Evolutionary conservation across 2,113 vertebrate genomes (phyloP), one percentile per base, ranked within the genome.

Genomic region (Dipodomys merriami): DNA sequence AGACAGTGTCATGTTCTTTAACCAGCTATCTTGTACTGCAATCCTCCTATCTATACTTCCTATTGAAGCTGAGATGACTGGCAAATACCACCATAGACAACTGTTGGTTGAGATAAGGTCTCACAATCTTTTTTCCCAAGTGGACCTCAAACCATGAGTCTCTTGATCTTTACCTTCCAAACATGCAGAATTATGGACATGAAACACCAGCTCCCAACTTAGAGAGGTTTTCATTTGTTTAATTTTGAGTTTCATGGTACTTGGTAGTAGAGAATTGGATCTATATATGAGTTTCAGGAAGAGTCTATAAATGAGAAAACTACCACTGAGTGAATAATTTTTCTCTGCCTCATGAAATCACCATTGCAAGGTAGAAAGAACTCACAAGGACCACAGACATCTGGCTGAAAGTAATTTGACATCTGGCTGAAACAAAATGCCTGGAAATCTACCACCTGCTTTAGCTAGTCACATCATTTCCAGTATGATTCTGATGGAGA

Each of bases 221-320:
- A 57, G 53, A 9, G 49, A 49, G 10, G 49, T 49, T 49, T 49
- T 49, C 49, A 49, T 74, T 88, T 68, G 64, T 68, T 19, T n/a
- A 57, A 84, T n/a, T 77, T 83, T 84, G 35, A 78, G 87, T 74
- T 86, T 76, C 25, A 29, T 69, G 33, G 27, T 68, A 18, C 30
- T 88, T 88, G 33, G 20, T 73, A 91, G 33, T 29, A 88, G 33
- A 29, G 18, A 91, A 29, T 57, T 71, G 33, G 7, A 85, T 65
- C 74, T 89, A 9, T 78, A 82, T 89, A 9, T 78, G 82, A 44
- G 27, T 30, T 87, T 80, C 39, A 93, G 57, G 20, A 83, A n/a
- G 86, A 64, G 6, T 81, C 11, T 81, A 94, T 77, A 96, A 91
- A 90, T 67, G 72, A 92, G 57, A 88, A 91, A 64, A 79, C 39